A percentile compares a stretch with the other conserved stretches of the same genome.
Conservation (phyloP, 2,888 invertebrate genomes). For the Andricus curvator region DNA sequence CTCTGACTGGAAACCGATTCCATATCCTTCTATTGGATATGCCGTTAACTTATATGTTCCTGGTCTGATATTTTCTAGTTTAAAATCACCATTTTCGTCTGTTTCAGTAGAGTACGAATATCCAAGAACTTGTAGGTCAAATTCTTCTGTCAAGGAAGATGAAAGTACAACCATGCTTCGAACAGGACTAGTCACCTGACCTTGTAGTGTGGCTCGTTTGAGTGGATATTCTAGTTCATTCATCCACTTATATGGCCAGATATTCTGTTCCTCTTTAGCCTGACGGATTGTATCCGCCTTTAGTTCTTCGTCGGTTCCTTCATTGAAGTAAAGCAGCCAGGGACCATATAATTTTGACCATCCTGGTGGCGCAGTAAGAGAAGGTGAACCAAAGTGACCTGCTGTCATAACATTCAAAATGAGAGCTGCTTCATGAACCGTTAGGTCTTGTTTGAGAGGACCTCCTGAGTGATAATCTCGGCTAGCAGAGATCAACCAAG, state of each 20-base stretch:
- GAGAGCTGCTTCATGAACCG: neutral
- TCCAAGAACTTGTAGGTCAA: neutral
- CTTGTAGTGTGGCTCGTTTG: neutral
- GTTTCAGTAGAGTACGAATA: neutral
- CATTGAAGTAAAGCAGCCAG: neutral
- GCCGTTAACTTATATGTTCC: neutral
- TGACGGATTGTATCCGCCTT: neutral
- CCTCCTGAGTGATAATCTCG: neutral
- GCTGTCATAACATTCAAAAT: neutral
- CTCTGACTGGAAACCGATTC: neutral
- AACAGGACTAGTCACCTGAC: neutral
- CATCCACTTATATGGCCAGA: neutral
- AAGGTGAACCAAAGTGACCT: neutral
- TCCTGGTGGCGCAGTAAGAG: neutral
- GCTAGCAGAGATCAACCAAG: neutral
- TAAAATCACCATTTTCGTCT: neutral
- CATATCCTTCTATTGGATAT: constrained; percentile 3
- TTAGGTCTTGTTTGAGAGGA: neutral
- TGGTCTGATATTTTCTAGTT: neutral
- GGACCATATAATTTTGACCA: neutral
- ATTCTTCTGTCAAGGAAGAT: neutral
- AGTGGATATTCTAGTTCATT: neutral
- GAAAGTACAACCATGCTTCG: neutral
- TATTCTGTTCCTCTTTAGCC: neutral
- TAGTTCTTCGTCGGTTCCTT: neutral